Evolutionary conservation across 2,888 invertebrate species (phyloP), one percentile per base, ranked within the genome.

Genomic region (Cephus rjabovi): DNA sequence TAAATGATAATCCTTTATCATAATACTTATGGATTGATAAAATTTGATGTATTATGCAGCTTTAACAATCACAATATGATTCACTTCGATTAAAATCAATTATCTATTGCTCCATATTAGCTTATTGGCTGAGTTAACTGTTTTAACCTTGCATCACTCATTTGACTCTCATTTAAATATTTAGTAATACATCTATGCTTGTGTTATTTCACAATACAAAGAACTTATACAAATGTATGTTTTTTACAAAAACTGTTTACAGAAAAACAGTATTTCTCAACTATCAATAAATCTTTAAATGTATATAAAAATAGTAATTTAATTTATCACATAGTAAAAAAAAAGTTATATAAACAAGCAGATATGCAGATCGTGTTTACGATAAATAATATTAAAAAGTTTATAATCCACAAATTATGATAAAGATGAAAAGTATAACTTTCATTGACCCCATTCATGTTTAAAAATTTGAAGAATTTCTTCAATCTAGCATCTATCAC

Each of bases 81-180:
- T 77, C 75, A 77, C 37, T 75, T 69, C 33, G 77, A 70, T 75
- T 77, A 71, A 77, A 71, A 69, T 40, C 69, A 75, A 77, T 77
- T 40, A 75, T 75, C 75, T 71, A 77, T 77, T 40, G 37, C 37
- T 75, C 75, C 33, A 75, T 75, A 75, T 77, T 77, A 77, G 74
- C 69, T 69, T 70, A 40, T 77, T 77, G 77, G 35, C 69, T 12
- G 37, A 77, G 77, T 77, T 74, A 77, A 77, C 74, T 74, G 34
- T 75, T 69, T 37, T 75, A 77, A 77, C 77, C 77, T 77, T 77
- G 77, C 35, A 70, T 40, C 70, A 69, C 69, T 70, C 31, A 31
- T 77, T 34, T 70, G 75, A 77, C 75, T 77, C 75, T 75, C 70
- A 70, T 77, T 77, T 75, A 71, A 35, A 71, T 34, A 23, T 15